These are phyloP conservation scores for Caranx ignobilis DNA, from an alignment of 2,113 vertebrate species.

Conservation along the genomic window DNA sequence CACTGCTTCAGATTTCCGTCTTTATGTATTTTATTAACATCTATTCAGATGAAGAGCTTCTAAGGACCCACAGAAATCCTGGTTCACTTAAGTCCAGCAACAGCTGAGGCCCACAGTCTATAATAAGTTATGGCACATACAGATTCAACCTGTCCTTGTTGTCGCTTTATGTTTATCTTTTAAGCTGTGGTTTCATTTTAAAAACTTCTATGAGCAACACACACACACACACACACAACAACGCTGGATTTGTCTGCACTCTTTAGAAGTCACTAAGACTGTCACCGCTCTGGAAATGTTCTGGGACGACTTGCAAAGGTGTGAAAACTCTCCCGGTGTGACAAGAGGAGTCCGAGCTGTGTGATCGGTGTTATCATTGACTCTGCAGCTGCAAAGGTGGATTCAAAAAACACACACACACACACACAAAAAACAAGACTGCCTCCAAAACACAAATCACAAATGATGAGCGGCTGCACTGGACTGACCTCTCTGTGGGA, in stretches of 20 bases:
- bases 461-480: constrained; percentile 17
- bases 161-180: not conserved
- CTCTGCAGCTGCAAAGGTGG: constrained; percentile 25
- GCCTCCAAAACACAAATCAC: constrained; percentile 17
- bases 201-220: too few species aligned
- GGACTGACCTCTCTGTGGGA: constrained; percentile 21
- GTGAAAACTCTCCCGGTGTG: not conserved
- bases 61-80: too few species aligned
- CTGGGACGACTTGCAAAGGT: not conserved
- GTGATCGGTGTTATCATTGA: constrained; percentile 1
- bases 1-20: too few species aligned
- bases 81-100: too few species aligned
- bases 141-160: not conserved
- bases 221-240: not conserved
- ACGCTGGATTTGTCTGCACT: not conserved
- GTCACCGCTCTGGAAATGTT: not conserved
- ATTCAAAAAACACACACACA: not conserved
- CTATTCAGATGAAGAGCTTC: too few species aligned
- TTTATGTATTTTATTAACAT: too few species aligned
- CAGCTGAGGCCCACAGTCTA: not conserved
- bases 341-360: not conserved
- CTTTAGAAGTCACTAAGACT: not conserved
- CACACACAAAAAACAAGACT: not conserved
- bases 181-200: too few species aligned
- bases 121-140: not conserved